Evolutionary conservation across 2,113 vertebrate genomes (phyloP).

Genomic region (Merops nubicus): DNA sequence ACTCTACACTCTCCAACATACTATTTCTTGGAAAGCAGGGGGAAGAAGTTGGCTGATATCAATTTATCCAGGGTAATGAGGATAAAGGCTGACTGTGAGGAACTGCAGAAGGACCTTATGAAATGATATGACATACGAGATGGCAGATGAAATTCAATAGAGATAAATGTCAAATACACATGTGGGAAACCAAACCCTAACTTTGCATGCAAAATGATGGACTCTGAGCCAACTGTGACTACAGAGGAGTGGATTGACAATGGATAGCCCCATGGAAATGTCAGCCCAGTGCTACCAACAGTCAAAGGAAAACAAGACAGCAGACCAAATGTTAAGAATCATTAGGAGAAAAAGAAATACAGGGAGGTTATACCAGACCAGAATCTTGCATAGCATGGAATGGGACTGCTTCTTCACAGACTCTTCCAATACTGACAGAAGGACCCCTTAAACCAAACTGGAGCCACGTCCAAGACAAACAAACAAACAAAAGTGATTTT

Average conservation of each 20-base stretch:
- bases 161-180: slow-evolving; percentile 50
- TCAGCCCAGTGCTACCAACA: neutral
- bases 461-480: neutral
- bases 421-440: neutral
- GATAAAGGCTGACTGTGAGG: slow-evolving; percentile 17
- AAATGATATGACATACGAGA: slow-evolving; percentile 25
- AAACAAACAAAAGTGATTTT: neutral
- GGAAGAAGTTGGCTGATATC: neutral
- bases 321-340: neutral
- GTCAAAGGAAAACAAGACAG: neutral
- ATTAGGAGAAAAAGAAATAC: neutral
- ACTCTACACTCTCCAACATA: neutral
- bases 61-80: slow-evolving; percentile 32
- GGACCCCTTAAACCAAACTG: neutral
- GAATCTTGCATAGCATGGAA: neutral
- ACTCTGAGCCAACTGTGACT: neutral
- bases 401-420: neutral
- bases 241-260: neutral
- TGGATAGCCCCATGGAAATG: neutral
- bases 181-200: slow-evolving; percentile 6
- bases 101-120: slow-evolving; percentile 36
- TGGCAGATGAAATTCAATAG: slow-evolving; percentile 31
- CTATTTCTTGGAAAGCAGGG: neutral
- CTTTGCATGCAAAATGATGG: slow-evolving; percentile 13
- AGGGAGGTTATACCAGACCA: neutral